Conservation (phyloP, 2,797 vertebrate genomes). For the Novumbra hubbsi region DNA sequence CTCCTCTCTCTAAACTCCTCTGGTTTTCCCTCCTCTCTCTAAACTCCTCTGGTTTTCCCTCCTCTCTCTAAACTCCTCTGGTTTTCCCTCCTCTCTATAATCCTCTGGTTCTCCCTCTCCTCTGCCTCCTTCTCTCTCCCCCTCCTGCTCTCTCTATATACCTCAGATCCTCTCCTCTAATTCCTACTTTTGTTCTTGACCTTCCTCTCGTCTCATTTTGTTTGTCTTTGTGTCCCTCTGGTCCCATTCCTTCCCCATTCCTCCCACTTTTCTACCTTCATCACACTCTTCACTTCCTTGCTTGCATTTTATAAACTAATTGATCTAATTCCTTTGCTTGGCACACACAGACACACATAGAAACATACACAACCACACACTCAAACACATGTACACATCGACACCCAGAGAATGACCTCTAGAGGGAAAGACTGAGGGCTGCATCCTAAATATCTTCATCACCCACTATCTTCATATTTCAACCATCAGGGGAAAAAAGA, state of each 20-base stretch:
- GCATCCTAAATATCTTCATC: background rate
- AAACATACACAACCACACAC: slow-evolving; percentile 37
- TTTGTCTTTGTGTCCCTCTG: slow-evolving; percentile 48
- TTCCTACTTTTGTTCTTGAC: slow-evolving; percentile 63
- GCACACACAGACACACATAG: slow-evolving; percentile 42
- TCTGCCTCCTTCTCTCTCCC: slow-evolving; percentile 50
- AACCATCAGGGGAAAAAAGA: background rate
- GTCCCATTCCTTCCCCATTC: slow-evolving; percentile 42
- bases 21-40: slow-evolving; percentile 54
- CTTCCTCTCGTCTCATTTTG: slow-evolving; percentile 61
- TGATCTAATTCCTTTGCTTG: slow-evolving; percentile 53
- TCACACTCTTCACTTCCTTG: background rate
- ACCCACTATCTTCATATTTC: background rate
- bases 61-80: slow-evolving; percentile 39
- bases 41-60: slow-evolving; percentile 53
- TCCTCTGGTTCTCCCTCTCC: background rate
- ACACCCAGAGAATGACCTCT: slow-evolving; percentile 29
- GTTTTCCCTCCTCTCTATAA: slow-evolving; percentile 7
- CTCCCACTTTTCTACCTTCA: background rate
- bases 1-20: slow-evolving; percentile 50
- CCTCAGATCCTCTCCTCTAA: slow-evolving; percentile 5
- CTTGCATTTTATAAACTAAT: slow-evolving; percentile 64
- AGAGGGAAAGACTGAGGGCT: background rate
- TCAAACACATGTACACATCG: slow-evolving; percentile 44
- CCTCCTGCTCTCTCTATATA: slow-evolving; percentile 15